A percentile compares a stretch with the other conserved stretches of the same genome.
Evolutionary conservation across 2,797 vertebrate species (phyloP).

Genomic region (Clangula hyemalis): DNA sequence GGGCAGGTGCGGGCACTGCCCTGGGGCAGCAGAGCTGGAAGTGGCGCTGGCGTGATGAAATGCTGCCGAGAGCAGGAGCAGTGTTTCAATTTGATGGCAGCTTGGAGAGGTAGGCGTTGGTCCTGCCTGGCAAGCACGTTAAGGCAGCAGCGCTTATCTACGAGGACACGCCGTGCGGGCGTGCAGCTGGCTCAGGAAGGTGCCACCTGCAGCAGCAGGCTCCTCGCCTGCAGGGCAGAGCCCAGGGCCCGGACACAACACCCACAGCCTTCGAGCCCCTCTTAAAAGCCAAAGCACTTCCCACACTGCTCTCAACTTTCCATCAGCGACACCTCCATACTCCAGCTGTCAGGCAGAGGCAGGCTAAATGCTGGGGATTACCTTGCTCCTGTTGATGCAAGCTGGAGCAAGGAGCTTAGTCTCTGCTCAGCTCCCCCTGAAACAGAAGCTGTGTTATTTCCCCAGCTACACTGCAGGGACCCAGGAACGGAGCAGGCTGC

Average conservation of each 20-base stretch:
- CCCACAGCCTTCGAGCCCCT: no score
- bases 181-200: rapidly evolving
- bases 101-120: not conserved
- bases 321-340: not conserved
- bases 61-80: not conserved
- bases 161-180: not conserved
- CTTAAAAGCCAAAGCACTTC: not conserved
- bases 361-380: not conserved
- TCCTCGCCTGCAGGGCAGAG: not conserved
- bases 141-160: not conserved
- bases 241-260: not conserved
- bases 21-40: not conserved
- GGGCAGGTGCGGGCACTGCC: rapidly evolving
- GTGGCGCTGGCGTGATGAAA: rapidly evolving
- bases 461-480: not conserved
- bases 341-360: not conserved
- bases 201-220: no score
- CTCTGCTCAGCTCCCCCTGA: not conserved
- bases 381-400: not conserved
- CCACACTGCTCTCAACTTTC: not conserved
- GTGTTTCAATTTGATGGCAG: not conserved
- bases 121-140: rapidly evolving
- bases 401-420: not conserved
- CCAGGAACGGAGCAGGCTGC: not conserved
- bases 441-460: not conserved